Conservation (phyloP, 2,888 invertebrate genomes). For the Lochmaea capreae region DNA sequence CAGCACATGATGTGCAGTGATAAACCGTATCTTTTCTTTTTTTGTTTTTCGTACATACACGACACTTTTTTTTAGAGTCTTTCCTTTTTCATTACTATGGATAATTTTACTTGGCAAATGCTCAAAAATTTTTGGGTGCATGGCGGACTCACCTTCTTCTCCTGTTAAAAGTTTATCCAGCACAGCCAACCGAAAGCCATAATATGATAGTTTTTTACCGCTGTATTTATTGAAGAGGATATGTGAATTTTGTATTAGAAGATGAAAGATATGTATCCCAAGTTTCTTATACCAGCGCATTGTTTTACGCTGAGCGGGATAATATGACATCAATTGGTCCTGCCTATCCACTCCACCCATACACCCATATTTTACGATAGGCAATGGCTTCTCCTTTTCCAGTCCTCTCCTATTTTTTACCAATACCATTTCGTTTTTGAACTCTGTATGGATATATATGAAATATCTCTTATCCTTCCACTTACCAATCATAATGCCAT, state of each 20-base stretch:
- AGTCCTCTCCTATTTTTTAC: slow-evolving; percentile 21
- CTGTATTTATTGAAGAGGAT: slow-evolving; percentile 20
- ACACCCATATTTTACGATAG: slow-evolving; percentile 26
- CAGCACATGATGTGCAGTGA: slow-evolving; percentile 11
- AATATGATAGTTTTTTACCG: slow-evolving; percentile 11
- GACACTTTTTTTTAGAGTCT: slow-evolving; percentile 20
- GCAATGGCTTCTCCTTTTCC: slow-evolving; percentile 27
- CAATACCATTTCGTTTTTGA: slow-evolving; percentile 16
- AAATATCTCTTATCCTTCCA: slow-evolving; percentile 26
- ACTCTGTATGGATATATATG: slow-evolving; percentile 23
- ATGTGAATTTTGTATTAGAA: slow-evolving; percentile 15
- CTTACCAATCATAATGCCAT: slow-evolving; percentile 25
- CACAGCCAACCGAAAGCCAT: too few relatives aligned
- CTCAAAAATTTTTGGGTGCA: too few relatives aligned
- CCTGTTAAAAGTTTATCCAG: too few relatives aligned
- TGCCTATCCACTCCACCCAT: slow-evolving; percentile 25
- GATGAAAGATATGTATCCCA: slow-evolving; percentile 15
- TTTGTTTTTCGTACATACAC: slow-evolving; percentile 4
- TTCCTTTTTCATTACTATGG: not conserved
- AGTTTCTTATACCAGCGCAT: slow-evolving; percentile 14
- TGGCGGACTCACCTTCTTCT: too few relatives aligned
- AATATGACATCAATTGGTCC: slow-evolving; percentile 25
- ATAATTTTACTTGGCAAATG: too few relatives aligned
- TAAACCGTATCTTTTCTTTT: slow-evolving; percentile 21
- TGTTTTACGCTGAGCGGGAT: slow-evolving; percentile 7